Base-by-base conservation (phyloP, 2,113 vertebrate species). In the Amphiprion percula region DNA sequence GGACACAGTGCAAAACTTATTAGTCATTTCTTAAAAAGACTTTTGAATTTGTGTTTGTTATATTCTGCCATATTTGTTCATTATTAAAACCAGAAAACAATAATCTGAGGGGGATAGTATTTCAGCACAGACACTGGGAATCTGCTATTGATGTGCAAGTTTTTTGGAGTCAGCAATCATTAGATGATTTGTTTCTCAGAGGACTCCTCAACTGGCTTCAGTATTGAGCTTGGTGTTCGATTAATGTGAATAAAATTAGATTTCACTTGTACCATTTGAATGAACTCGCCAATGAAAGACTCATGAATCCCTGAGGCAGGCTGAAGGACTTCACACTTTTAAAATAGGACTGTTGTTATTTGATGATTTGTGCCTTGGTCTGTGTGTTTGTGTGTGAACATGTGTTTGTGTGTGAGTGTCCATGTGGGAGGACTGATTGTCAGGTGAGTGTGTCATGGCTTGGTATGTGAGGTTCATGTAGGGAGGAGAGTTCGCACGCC, bases 401-500 rank as follows among this genome's bases (percentile, higher is more conserved):
- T 52, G 56, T 39, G 23, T 69, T 5, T 72, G 58, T 67, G 81
- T 49, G 63, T 61, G 30, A 30, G 63, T 41, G 49, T 11, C 37
- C 14, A 30, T 33, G 69, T 39, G 63, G 11, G 61, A 63, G 52
- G 49, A 59, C 41, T 30, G 44, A 79, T 72, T 66, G 66, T 30
- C 11, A 17, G 54, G 21, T 64, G 24, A 21, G 64, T 59, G 59
- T 60, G 64, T 79, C 26, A 59, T 53, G 46, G 55, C 46, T 37
- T 83, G 64, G 60, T 82, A 82, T 84, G 78, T 61, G 47, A 59
- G 50, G 55, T 12, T 26, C 23, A 67, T 53, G 44, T 17, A 54
- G 58, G 78, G 83, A 79, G 76, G 76, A 81, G 58, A 67, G 52
- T 76, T 82, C 63, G 52, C 84, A 90, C 37, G 24, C 44, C 61